Base-by-base conservation (phyloP, 1,140 invertebrate species). In the Heliconius hewitsoni region DNA sequence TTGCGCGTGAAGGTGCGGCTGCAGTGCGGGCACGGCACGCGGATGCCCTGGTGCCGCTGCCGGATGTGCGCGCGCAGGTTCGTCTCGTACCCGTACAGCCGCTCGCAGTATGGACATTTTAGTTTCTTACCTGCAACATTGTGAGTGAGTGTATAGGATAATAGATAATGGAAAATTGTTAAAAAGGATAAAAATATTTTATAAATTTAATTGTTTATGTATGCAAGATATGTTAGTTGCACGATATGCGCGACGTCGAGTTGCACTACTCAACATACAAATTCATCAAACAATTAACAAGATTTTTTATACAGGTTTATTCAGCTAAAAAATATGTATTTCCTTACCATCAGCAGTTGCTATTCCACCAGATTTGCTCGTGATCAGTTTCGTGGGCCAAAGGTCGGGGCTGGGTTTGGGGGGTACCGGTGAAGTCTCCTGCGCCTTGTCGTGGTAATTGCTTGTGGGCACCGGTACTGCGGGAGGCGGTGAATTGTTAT, bases 51-150 rank as follows among this genome's bases (percentile, higher is more conserved):
- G 93, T 98, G 98, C 86, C 98, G 96, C 89, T 98, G 98, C 72
- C 98, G 95, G 89, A 98, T 98, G 93, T 98, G 98, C 70, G 98
- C 98, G 66, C 98, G 96, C 86, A 98, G 94, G 91, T 98, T 98
- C 89, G 98, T 98, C 95, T 98, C 98, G 92, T 98, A 98, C 57
- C 98, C 97, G 93, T 98, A 98, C n/a, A 98, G 95, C 86, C 98
- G 96, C 93, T 98, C 98, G 95, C 98, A 98, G 91, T 97, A 98
- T 86, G 98, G 97, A 94, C 98, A 98, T 95, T 98, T 98, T 80
- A 98, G 95, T 94, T 98, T 98, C 94, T 98, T 98, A 84, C 97
- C 97, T 98, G 94, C 34, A 34, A 34, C 0, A 34, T 34, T 34
- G 34, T 34, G 30, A 34, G 30, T 3, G 2, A 34, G 30, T 34